These are phyloP conservation scores for Diglossa cyanea DNA, from an alignment of 2,797 vertebrate species.

Conservation along the genomic window DNA sequence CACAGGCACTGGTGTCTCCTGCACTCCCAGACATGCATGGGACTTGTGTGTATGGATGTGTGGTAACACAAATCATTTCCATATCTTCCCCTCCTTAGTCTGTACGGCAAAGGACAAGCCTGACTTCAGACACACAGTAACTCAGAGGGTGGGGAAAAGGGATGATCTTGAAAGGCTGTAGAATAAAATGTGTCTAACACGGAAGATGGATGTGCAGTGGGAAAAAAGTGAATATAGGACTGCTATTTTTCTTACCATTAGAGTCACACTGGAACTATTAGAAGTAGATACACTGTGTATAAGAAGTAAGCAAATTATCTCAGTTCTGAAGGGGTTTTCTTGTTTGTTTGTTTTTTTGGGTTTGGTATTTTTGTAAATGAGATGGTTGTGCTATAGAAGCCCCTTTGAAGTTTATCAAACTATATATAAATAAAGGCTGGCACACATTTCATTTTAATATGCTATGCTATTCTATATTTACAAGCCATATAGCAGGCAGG, in stretches of 20 bases:
- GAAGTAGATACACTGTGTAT: neutral
- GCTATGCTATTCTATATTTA: neutral
- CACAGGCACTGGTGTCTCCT: fast-evolving
- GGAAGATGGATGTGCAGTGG: neutral
- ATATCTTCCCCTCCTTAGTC: neutral
- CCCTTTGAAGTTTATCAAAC: neutral
- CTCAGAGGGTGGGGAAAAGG: neutral
- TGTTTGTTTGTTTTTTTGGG: neutral
- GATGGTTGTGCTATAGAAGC: neutral
- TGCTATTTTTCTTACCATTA: neutral
- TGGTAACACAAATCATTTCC: neutral
- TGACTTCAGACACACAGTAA: neutral
- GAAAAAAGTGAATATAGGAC: neutral
- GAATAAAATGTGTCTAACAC: neutral
- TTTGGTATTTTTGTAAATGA: neutral
- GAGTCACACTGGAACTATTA: neutral
- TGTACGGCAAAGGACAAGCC: neutral
- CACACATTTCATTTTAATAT: neutral
- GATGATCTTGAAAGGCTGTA: neutral
- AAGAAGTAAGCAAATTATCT: neutral
- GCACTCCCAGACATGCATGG: fast-evolving
- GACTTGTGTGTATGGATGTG: neutral
- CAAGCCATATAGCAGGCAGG: neutral
- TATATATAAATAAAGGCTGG: neutral
- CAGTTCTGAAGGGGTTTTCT: neutral